Conservation (phyloP, 2,888 invertebrate species). For the Salpingus planirostris region DNA sequence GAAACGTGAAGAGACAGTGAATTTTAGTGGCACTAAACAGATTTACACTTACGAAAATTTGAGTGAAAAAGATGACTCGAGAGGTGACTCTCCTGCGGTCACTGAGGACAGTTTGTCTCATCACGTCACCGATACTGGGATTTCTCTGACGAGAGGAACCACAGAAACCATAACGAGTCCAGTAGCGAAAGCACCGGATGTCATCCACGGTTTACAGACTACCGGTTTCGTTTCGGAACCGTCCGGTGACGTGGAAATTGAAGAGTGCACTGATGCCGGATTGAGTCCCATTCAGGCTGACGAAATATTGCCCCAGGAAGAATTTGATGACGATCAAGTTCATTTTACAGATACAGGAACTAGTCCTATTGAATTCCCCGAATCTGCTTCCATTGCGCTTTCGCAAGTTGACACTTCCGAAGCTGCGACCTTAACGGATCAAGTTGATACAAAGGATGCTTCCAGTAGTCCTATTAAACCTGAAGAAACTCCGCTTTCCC, state of each 20-base stretch:
- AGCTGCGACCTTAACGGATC: conserved; percentile 45
- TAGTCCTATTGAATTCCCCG: conserved; percentile 45
- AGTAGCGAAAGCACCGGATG: conserved; percentile 34
- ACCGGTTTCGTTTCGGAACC: conserved; percentile 43
- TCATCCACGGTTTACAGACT: conserved; percentile 36
- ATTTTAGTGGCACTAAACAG: conserved; percentile 45
- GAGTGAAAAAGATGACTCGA: conserved; percentile 23
- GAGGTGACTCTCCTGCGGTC: conserved; percentile 37
- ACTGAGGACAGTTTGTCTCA: conserved; percentile 46
- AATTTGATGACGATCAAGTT: conserved; percentile 34
- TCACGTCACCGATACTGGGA: conserved; percentile 48
- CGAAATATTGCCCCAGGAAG: conserved; percentile 38
- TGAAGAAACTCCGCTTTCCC: conserved; percentile 29
- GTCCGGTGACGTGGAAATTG: conserved; percentile 41
- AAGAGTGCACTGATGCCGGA: conserved; percentile 48
- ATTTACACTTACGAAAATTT: conserved; percentile 44
- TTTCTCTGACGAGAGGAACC: conserved; percentile 45
- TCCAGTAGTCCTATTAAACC: conserved; percentile 45
- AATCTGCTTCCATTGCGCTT: conserved; percentile 36
- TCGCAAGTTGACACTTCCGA: conserved; percentile 46
- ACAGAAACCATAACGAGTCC: conserved; percentile 43
- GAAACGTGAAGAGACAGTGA: conserved; percentile 45
- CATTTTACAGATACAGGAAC: conserved; percentile 44
- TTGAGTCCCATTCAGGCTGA: conserved; percentile 49
- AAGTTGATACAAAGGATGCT: conserved; percentile 45